Percentiles rank a stretch among this genome's conserved stretches.
phyloP scores from a whole-genome alignment of 1,140 invertebrate species.

The Drosophila punjabiensis region DNA sequence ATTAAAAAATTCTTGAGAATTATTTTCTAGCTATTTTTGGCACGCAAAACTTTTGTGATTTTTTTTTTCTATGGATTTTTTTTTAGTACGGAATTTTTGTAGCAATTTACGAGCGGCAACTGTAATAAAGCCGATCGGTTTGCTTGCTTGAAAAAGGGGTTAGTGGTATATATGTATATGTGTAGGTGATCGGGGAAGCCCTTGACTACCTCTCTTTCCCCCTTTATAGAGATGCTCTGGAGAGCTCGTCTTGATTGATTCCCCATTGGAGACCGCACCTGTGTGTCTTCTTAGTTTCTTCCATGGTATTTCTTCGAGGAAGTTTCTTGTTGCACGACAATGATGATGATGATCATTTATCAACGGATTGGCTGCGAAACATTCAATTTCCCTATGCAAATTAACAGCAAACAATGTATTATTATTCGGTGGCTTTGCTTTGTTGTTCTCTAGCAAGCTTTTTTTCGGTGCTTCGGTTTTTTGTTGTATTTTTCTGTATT shows the following conservation, averaged over 20 bases:
- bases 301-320: constrained; percentile 7
- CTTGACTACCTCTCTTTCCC: background rate
- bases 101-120: constrained; percentile 12
- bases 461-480: constrained; percentile 34
- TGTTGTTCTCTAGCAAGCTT: constrained; percentile 21
- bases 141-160: background rate
- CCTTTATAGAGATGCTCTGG: background rate
- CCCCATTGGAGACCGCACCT: constrained; percentile 7
- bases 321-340: constrained; percentile 9
- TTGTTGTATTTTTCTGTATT: constrained; percentile 20
- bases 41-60: constrained; percentile 5
- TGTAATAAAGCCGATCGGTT: constrained; percentile 9
- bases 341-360: constrained; percentile 15
- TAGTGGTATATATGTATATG: background rate
- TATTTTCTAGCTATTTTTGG: constrained; percentile 17
- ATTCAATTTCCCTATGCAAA: constrained; percentile 82
- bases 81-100: background rate
- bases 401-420: constrained; percentile 43
- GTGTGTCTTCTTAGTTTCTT: background rate
- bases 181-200: constrained; percentile 19
- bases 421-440: constrained; percentile 21
- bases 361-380: constrained; percentile 30
- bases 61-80: background rate
- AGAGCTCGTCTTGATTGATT: constrained; percentile 10
- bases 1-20: background rate